Evolutionary conservation across 2,797 vertebrate species (phyloP), one percentile per base, ranked within the genome.

Genomic region (Diglossa cyanea): DNA sequence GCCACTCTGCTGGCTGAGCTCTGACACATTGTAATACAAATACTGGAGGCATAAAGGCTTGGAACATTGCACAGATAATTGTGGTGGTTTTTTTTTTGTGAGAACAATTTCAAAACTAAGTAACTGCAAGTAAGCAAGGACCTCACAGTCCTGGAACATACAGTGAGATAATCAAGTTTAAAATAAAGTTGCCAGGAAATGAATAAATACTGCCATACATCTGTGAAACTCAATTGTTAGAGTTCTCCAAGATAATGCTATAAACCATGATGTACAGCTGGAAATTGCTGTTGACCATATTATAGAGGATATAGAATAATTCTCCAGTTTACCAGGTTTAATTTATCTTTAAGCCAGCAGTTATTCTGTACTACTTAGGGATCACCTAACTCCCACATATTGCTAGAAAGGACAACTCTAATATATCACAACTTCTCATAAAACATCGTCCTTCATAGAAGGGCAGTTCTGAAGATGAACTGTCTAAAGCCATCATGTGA

Each of bases 341-440:
- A 70, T 84, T 90, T 84, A 63, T 81, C 42, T 86, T 90, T 87
- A 57, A 87, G 11, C 48, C 55, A 84, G 37, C 37, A 93, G 60
- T 75, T 87, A 53, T 60, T 65, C 58, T 6, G 5, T 55, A 14
- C 24, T 75, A n/a, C 15, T 62, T 81, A 37, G 26, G n/a, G 31
- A 31, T 81, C 55, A n/a, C 54, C 44, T 17, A 6, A 48, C 51
- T 89, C 67, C n/a, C 33, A 37, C 5, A 0, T 40, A 31, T 30
- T 72, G 47, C 2, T 6, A 62, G 44, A 54, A 92, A 95, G 53
- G 39, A n/a, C n/a, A 74, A 47, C 61, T 85, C 40, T 45, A 63
- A 63, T 58, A n/a, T 40, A 73, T 48, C 37, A 76, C 17, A 72
- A 17, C 5, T 39, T 71, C 51, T 75, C 40, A 50, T 17, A 85